These are phyloP conservation scores for Trialeurodes vaporariorum DNA, from an alignment of 1,140 invertebrate species.

Conservation along the genomic window DNA sequence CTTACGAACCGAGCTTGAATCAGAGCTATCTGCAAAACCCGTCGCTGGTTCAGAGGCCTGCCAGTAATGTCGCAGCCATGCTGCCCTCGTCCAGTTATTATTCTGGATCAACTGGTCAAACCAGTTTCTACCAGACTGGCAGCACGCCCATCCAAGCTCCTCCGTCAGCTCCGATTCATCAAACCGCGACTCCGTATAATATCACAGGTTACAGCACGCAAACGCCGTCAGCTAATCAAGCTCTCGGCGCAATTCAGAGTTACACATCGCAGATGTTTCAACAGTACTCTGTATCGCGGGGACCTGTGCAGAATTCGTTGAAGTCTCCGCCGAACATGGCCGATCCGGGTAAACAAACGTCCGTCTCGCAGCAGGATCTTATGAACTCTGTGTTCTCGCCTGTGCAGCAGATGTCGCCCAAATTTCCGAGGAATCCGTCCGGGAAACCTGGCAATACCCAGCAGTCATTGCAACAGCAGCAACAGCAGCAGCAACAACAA, in stretches of 20 bases:
- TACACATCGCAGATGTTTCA: neutral
- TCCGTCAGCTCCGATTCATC: neutral
- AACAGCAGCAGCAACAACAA: neutral
- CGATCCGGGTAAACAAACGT: neutral
- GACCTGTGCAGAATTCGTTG: neutral
- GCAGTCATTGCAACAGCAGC: neutral
- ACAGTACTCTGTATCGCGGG: neutral
- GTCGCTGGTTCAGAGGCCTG: slow-evolving; percentile 45
- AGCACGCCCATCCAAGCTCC: neutral
- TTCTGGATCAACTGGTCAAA: slow-evolving; percentile 39
- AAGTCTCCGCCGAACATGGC: neutral
- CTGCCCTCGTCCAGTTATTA: slow-evolving; percentile 44
- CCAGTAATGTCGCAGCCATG: slow-evolving; percentile 39
- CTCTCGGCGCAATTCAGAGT: neutral
- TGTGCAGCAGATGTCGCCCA: neutral
- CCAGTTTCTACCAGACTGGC: slow-evolving; percentile 22
- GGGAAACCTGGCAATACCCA: neutral
- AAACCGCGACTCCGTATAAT: neutral
- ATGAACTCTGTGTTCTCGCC: neutral
- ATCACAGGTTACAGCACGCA: neutral
- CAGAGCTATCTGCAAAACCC: slow-evolving; percentile 43
- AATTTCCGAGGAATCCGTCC: neutral
- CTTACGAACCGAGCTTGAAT: slow-evolving; percentile 9
- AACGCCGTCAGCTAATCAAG: neutral
- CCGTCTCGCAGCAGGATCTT: neutral